These are phyloP conservation scores for Phyllotreta cruciferae DNA, from an alignment of 2,888 invertebrate species.

Conservation along the genomic window DNA sequence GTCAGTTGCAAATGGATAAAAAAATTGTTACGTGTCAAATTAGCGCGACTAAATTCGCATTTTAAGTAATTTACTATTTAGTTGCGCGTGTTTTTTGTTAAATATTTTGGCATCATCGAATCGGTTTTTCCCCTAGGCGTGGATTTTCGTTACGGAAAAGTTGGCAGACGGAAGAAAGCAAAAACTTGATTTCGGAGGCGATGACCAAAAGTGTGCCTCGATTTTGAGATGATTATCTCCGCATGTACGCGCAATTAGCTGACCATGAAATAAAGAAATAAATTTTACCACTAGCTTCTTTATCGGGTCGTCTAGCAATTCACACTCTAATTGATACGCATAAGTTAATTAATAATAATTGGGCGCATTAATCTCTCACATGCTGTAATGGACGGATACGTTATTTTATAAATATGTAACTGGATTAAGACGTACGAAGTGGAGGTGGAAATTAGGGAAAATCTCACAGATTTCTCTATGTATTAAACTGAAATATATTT, in stretches of 20 bases:
- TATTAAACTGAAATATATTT: too few relatives aligned
- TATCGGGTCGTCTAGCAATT: conserved; percentile 38
- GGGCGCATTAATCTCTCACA: conserved; percentile 20
- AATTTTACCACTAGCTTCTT: conserved; percentile 23
- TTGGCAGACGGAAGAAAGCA: too few relatives aligned
- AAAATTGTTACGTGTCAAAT: conserved; percentile 4
- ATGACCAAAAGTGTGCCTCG: background rate
- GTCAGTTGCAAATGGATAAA: conserved; percentile 6
- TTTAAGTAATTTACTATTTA: too few relatives aligned
- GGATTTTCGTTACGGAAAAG: too few relatives aligned
- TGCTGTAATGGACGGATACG: conserved; percentile 16
- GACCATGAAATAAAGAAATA: conserved; percentile 40
- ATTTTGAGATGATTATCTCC: conserved; percentile 12
- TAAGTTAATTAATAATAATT: conserved; percentile 31
- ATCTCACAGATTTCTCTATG: too few relatives aligned
- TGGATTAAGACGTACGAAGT: background rate
- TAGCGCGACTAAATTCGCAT: conserved; percentile 11
- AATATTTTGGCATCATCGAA: too few relatives aligned
- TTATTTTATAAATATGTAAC: conserved; percentile 16
- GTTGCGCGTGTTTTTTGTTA: background rate
- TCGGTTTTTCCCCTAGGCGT: too few relatives aligned
- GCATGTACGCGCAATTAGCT: conserved; percentile 28
- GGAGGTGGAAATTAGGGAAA: conserved; percentile 51
- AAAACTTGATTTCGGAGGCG: too few relatives aligned
- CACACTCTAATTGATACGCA: conserved; percentile 45